Evolutionary conservation across 1,140 invertebrate genomes (phyloP).

Genomic region (Phthorimaea operculella): DNA sequence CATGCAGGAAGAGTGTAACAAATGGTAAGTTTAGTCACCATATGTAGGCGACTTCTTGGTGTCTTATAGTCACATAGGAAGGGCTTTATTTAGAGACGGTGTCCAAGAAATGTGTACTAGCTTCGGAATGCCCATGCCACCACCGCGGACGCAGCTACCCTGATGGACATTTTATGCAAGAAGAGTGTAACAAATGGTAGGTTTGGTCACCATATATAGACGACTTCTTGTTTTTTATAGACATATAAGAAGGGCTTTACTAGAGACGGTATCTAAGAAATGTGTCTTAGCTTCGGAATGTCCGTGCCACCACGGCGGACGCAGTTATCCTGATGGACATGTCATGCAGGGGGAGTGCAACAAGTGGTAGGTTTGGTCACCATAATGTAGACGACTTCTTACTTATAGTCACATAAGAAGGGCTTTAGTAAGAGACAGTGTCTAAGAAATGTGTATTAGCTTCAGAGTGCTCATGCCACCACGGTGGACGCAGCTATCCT

Average conservation of each 20-base stretch:
- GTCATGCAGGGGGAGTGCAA: conserved; percentile 85
- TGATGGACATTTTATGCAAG: conserved; percentile 79
- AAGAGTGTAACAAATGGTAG: conserved; percentile 87
- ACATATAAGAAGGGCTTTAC: conserved; percentile 80
- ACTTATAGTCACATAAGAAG: no score
- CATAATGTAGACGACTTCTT: no score
- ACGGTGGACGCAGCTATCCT: conserved; percentile 84
- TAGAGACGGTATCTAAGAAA: conserved; percentile 72
- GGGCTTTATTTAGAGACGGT: conserved; percentile 78
- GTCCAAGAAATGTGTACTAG: conserved; percentile 75
- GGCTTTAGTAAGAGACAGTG: conserved; percentile 78
- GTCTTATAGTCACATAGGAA: no score
- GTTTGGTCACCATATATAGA: no score
- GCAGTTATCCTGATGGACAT: conserved; percentile 81
- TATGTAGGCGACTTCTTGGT: no score
- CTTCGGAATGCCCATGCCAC: conserved; percentile 84
- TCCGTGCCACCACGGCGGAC: conserved; percentile 89
- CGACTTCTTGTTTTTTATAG: no score
- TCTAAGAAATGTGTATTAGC: conserved; percentile 76
- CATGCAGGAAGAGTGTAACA: conserved; percentile 85
- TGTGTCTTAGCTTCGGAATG: conserved; percentile 80
- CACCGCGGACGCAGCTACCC: conserved; percentile 86
- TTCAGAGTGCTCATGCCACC: conserved; percentile 85
- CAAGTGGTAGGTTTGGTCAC: conserved; percentile 71
- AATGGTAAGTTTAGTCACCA: conserved; percentile 70